phyloP scores from a whole-genome alignment of 2,888 invertebrate genomes.

The Hydraecia micacea region DNA sequence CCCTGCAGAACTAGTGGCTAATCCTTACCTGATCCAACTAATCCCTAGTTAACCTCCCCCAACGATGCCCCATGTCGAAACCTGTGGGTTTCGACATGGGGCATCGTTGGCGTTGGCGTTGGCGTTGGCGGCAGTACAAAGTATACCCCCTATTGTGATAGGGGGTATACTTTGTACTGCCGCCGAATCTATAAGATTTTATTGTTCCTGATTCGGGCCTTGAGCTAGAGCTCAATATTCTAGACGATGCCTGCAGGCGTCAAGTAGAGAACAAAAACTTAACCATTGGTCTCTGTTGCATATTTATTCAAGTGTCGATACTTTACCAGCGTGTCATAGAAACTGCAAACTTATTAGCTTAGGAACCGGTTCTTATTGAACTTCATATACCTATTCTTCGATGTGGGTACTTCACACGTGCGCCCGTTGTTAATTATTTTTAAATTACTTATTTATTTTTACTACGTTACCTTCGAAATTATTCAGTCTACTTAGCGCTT shows the following conservation, averaged over 20 bases:
- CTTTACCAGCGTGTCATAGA: conserved; percentile 12
- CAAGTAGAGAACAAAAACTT: background rate
- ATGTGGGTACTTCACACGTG: conserved; percentile 6
- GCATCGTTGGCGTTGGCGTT: too few species aligned
- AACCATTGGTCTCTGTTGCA: background rate
- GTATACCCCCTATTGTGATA: too few species aligned
- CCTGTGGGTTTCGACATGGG: too few species aligned
- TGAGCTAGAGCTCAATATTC: background rate
- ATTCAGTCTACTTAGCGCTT: background rate
- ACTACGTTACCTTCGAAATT: background rate
- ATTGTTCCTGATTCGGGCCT: background rate
- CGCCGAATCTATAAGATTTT: background rate
- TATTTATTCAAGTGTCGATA: background rate
- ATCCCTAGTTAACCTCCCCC: background rate
- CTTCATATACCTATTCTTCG: conserved; percentile 6
- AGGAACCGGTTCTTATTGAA: conserved; percentile 23
- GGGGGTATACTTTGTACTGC: background rate
- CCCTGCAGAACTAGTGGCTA: background rate
- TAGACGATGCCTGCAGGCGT: background rate
- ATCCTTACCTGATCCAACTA: background rate
- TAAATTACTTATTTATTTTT: background rate
- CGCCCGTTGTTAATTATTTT: conserved; percentile 20
- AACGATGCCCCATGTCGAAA: background rate
- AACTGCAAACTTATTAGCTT: conserved; percentile 36
- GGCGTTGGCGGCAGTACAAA: too few species aligned